These are phyloP conservation scores for Troides oblongomaculatus DNA, from an alignment of 2,888 invertebrate genomes.

Conservation along the genomic window DNA sequence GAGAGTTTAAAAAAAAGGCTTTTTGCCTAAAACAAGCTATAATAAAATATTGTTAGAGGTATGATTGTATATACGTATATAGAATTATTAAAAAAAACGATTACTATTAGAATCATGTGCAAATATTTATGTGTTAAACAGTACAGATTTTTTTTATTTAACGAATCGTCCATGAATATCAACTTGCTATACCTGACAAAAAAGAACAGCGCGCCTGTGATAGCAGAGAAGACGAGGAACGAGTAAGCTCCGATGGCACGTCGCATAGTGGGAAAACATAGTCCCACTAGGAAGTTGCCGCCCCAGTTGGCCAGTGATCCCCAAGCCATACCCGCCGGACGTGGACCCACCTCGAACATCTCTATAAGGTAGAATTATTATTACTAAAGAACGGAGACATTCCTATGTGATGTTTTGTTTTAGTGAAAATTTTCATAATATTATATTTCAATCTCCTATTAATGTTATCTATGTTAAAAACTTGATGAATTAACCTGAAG, in stretches of 20 bases:
- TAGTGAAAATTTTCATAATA: too few relatives aligned
- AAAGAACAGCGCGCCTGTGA: conserved; percentile 76
- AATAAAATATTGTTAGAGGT: too few relatives aligned
- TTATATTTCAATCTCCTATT: too few relatives aligned
- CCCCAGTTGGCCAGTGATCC: conserved; percentile 93
- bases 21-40: too few relatives aligned
- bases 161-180: background rate
- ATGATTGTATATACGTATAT: too few relatives aligned
- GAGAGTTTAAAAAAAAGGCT: too few relatives aligned
- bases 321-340: conserved; percentile 92
- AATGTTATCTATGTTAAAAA: background rate
- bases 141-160: too few relatives aligned
- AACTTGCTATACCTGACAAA: conserved; percentile 80
- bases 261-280: conserved; percentile 85
- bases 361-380: conserved; percentile 66
- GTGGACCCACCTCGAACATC: conserved; percentile 90
- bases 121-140: too few relatives aligned
- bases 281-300: conserved; percentile 92
- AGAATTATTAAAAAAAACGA: too few relatives aligned
- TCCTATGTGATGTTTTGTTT: too few relatives aligned
- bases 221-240: conserved; percentile 86
- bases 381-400: too few relatives aligned
- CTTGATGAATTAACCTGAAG: conserved; percentile 77
- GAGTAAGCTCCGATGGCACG: conserved; percentile 83
- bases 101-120: too few relatives aligned